A percentile compares a stretch with the other conserved stretches of the same genome.
Evolutionary conservation across 2,888 invertebrate species (phyloP).

Genomic region (Eupithecia vulgata): DNA sequence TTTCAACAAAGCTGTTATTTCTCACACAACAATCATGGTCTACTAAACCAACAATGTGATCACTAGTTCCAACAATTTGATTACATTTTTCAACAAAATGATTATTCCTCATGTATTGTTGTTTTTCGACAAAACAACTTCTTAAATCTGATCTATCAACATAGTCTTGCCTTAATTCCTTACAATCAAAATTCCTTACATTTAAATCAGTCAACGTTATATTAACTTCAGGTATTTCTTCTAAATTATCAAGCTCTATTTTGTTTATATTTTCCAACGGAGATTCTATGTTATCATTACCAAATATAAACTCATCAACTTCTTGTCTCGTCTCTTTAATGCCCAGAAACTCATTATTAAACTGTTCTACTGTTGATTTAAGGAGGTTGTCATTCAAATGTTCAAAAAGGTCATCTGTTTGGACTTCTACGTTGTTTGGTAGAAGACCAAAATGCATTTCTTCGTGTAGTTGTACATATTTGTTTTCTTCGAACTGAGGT

Average conservation of each 20-base stretch:
- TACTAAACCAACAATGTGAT: constrained; percentile 2
- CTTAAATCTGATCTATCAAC: constrained; percentile 14
- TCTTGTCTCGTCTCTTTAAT: constrained; percentile 25
- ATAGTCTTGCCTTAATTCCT: constrained; percentile 9
- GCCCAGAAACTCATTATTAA: constrained; percentile 35
- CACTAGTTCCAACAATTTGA: constrained; percentile 11
- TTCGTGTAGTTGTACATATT: constrained; percentile 36
- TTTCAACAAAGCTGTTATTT: constrained; percentile 16
- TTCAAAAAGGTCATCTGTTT: constrained; percentile 31
- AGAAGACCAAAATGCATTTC: constrained; percentile 33
- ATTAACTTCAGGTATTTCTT: constrained; percentile 33
- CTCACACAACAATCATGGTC: constrained; percentile 7
- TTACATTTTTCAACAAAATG: constrained; percentile 20
- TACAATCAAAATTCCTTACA: constrained; percentile 28
- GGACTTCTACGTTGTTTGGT: constrained; percentile 31
- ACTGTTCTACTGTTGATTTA: constrained; percentile 28
- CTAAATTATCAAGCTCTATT: constrained; percentile 33
- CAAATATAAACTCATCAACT: constrained; percentile 34
- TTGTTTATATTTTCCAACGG: constrained; percentile 32
- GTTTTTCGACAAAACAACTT: constrained; percentile 26
- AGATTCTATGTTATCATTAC: constrained; percentile 32
- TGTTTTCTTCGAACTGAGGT: constrained; percentile 33
- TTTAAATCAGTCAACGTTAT: constrained; percentile 32
- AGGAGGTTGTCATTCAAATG: constrained; percentile 36
- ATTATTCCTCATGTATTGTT: constrained; percentile 13